These are phyloP conservation scores for Sipha flava DNA, from an alignment of 1,140 invertebrate genomes.

Conservation along the genomic window DNA sequence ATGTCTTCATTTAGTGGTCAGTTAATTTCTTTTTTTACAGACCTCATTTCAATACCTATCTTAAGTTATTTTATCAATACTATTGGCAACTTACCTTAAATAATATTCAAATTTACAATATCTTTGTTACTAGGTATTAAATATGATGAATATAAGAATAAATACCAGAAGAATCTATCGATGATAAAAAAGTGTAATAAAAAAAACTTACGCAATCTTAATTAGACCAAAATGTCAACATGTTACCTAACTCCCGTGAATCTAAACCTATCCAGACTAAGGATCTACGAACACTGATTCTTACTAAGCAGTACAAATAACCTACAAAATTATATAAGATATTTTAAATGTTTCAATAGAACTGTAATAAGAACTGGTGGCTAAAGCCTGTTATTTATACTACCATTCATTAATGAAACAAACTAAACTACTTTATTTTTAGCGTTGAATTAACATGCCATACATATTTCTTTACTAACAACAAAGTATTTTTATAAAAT, in stretches of 20 bases:
- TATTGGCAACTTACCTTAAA: too few relatives aligned
- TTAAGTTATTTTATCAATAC: too few relatives aligned
- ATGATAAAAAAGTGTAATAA: neutral
- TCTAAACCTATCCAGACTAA: neutral
- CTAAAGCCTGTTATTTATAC: neutral
- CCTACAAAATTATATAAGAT: neutral
- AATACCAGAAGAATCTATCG: neutral
- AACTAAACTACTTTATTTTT: too few relatives aligned
- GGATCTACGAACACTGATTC: neutral
- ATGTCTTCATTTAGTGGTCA: too few relatives aligned
- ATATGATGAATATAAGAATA: neutral
- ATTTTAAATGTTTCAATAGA: neutral
- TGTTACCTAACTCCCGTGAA: neutral
- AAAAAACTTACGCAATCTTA: neutral
- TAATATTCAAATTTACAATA: too few relatives aligned
- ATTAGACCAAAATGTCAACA: conserved; percentile 1
- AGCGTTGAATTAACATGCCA: too few relatives aligned
- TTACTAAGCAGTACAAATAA: neutral
- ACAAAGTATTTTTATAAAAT: too few relatives aligned
- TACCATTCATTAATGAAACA: too few relatives aligned
- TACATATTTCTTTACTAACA: too few relatives aligned
- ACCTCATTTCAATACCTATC: too few relatives aligned
- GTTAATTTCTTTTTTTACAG: too few relatives aligned
- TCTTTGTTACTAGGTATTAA: neutral
- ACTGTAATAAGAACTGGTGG: neutral